A percentile compares a stretch with the other conserved stretches of the same genome.
Conservation (phyloP, 35 echinoderm and acorn worm genomes). For the Strongylocentrotus purpuratus region DNA sequence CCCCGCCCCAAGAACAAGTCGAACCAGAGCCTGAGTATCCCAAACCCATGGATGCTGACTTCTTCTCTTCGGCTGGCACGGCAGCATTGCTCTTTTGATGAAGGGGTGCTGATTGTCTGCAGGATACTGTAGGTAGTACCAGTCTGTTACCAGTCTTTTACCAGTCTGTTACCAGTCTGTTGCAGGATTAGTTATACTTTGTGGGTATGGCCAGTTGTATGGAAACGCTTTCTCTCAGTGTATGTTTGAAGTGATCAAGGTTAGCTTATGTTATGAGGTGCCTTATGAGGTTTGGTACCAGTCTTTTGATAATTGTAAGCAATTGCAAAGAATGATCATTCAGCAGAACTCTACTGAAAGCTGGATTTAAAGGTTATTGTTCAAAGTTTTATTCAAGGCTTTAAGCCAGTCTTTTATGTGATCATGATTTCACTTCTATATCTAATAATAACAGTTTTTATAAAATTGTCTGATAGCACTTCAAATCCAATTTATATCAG, state of each 20-base stretch:
- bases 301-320: background rate
- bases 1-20: background rate
- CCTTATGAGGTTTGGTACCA: background rate
- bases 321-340: background rate
- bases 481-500: too few species aligned
- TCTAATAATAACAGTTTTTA: background rate
- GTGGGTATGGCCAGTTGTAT: background rate
- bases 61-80: conserved; percentile 26
- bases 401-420: background rate
- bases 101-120: background rate
- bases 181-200: background rate
- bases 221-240: background rate
- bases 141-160: conserved; percentile 8
- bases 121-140: background rate
- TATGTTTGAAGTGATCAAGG: background rate
- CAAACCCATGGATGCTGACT: background rate
- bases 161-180: background rate
- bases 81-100: conserved; percentile 40
- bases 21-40: background rate
- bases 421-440: background rate
- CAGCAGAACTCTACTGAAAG: background rate
- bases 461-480: too few species aligned
- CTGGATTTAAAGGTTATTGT: background rate
- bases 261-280: background rate
- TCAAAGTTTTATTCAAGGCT: background rate